Evolutionary conservation across 2,888 invertebrate genomes (phyloP).

Genomic region (Acleris literana): DNA sequence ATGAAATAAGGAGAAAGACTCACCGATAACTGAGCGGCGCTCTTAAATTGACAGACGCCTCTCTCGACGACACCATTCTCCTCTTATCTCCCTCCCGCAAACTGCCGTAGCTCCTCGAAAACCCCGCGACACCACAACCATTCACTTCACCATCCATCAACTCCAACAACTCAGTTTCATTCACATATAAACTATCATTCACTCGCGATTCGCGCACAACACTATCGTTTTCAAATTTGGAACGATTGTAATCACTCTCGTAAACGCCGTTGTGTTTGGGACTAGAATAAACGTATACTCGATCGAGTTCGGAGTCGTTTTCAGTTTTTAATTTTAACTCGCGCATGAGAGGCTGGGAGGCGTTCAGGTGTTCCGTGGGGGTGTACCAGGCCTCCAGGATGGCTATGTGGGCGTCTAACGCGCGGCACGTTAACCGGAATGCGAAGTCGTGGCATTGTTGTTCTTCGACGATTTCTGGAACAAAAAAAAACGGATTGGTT

Average conservation of each 20-base stretch:
- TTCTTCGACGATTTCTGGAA: conserved; percentile 87
- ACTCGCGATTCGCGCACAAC: conserved; percentile 52
- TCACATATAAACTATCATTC: conserved; percentile 43
- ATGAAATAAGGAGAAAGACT: conserved; percentile 49
- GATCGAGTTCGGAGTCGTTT: conserved; percentile 72
- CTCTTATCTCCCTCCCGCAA: conserved; percentile 73
- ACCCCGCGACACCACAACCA: conserved; percentile 63
- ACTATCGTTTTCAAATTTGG: conserved; percentile 55
- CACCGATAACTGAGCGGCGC: conserved; percentile 80
- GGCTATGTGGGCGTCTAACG: conserved; percentile 85
- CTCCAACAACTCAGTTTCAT: conserved; percentile 47
- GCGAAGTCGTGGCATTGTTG: conserved; percentile 84
- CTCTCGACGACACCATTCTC: conserved; percentile 52
- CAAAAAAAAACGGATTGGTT: conserved; percentile 44
- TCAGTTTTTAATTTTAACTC: conserved; percentile 62
- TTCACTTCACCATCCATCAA: conserved; percentile 57
- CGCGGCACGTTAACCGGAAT: conserved; percentile 85
- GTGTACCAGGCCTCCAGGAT: conserved; percentile 86
- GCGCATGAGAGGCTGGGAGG: conserved; percentile 52
- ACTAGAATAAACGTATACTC: conserved; percentile 75
- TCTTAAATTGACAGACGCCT: conserved; percentile 71
- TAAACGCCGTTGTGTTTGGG: conserved; percentile 76
- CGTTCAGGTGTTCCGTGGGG: conserved; percentile 42
- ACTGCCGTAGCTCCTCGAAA: conserved; percentile 72
- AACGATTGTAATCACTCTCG: conserved; percentile 56